Conservation (phyloP, 2,888 invertebrate genomes). For the Drosophila neoperkinsi region DNA sequence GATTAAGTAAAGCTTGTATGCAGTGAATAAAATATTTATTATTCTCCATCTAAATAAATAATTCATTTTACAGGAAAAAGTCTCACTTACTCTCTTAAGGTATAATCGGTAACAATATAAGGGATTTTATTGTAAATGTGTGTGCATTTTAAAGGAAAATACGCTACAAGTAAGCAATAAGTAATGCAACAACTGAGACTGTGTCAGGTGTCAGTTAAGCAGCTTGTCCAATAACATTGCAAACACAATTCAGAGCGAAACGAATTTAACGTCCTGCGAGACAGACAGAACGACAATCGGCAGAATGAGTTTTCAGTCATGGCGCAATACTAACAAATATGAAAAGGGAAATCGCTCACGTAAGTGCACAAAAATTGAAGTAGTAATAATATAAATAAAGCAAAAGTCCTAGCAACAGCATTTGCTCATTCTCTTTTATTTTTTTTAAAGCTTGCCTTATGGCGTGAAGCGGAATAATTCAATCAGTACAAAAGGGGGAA, state of each 20-base stretch:
- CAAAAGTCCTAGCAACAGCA: conserved; percentile 29
- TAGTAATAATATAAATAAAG: conserved; percentile 67
- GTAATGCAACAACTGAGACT: conserved; percentile 26
- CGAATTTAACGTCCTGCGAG: conserved; percentile 4
- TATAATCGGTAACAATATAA: background rate
- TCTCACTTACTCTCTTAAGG: background rate
- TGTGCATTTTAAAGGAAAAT: background rate
- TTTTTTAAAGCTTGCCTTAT: conserved; percentile 60
- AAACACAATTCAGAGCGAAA: conserved; percentile 20
- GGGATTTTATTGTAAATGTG: background rate
- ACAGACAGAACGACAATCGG: conserved; percentile 24
- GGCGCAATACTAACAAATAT: conserved; percentile 37
- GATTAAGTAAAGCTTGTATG: background rate
- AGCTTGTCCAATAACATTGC: conserved; percentile 25
- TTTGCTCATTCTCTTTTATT: conserved; percentile 24
- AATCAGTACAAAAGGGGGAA: conserved; percentile 64
- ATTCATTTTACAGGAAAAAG: background rate
- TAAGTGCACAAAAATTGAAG: conserved; percentile 59
- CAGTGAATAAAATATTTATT: background rate
- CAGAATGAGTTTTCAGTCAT: conserved; percentile 12
- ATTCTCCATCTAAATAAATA: background rate
- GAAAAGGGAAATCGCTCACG: conserved; percentile 60
- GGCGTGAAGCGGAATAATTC: conserved; percentile 81
- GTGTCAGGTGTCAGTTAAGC: conserved; percentile 28
- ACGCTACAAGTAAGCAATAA: background rate